Evolutionary conservation across 2,113 vertebrate genomes (phyloP).

Genomic region (Carassius gibelio): DNA sequence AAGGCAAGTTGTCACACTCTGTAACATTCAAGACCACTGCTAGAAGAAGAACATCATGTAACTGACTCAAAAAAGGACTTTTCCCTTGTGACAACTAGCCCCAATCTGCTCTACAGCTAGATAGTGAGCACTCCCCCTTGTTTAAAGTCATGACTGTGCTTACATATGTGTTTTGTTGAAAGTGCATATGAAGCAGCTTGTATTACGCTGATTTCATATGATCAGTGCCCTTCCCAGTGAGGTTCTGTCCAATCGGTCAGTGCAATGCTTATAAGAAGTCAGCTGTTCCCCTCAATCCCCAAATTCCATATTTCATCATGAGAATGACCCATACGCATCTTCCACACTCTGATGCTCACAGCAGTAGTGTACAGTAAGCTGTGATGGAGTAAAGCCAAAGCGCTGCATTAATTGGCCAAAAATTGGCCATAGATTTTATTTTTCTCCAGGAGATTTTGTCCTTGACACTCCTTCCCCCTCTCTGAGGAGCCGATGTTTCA

Average conservation of each 20-base stretch:
- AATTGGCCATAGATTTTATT: not conserved
- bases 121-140: not conserved
- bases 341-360: not conserved
- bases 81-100: not conserved
- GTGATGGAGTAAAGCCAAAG: not conserved
- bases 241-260: not conserved
- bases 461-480: conserved; percentile 28
- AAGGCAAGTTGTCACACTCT: not conserved
- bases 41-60: not conserved
- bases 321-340: not conserved
- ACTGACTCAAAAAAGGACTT: not conserved
- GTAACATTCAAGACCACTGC: not conserved
- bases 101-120: not conserved
- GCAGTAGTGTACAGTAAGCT: not conserved
- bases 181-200: conserved; percentile 14
- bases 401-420: conserved; percentile 17
- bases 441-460: conserved; percentile 25
- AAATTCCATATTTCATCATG: not conserved
- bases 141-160: conserved; percentile 42
- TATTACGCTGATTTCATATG: conserved; percentile 34
- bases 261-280: conserved; percentile 5
- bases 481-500: conserved; percentile 29
- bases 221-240: conserved; percentile 17
- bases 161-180: conserved; percentile 18
- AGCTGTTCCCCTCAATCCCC: not conserved